Base-by-base conservation (phyloP, 2,113 vertebrate genomes). In the Proterorhinus semilunaris region DNA sequence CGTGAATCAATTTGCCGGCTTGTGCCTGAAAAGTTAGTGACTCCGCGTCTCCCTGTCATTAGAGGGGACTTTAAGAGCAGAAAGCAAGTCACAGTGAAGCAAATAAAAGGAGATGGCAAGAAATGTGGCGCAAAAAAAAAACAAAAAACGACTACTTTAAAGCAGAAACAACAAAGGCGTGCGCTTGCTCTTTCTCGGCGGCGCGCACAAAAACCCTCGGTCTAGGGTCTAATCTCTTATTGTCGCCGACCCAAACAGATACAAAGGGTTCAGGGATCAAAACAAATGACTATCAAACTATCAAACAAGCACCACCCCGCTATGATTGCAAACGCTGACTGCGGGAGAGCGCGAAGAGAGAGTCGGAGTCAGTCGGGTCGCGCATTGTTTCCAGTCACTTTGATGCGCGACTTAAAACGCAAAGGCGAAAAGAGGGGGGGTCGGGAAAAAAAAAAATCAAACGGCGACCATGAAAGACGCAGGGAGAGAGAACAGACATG, bases 361-460 rank as follows among this genome's bases (percentile, higher is more conserved):
- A 86, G 85, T 88, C 80, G 49, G 86, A 91, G 83, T 87, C 87
- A 83, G 88, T 68, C 78, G 85, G 83, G 84, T 89, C 81, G 84
- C 78, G 36, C 69, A 89, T 89, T 91, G 90, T 91, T 91, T 92
- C 85, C 88, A 89, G 89, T 91, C 90, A 90, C 93, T 96, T 95
- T 94, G 95, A 95, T 92, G 90, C 89, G 78, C 75, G 84, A 91
- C 91, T 93, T 93, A 94, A 95, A 96, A 95, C 91, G 92, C 88
- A 46, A 77, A 59, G 66, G 57, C 71, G 27, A 36, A 36, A 36
- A 36, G 4, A 36, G 27, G 75, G 81, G 72, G 59, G n/a, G n/a
- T n/a, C n/a, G n/a, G n/a, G 21, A 21, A 21, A 62, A 58, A 90
- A 91, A 93, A 94, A 91, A 93, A 94, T 95, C 94, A 95, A 96